A percentile compares a stretch with the other conserved stretches of the same genome.
phyloP scores from a whole-genome alignment of 2,888 invertebrate genomes.

The Cybosia mesomella region DNA sequence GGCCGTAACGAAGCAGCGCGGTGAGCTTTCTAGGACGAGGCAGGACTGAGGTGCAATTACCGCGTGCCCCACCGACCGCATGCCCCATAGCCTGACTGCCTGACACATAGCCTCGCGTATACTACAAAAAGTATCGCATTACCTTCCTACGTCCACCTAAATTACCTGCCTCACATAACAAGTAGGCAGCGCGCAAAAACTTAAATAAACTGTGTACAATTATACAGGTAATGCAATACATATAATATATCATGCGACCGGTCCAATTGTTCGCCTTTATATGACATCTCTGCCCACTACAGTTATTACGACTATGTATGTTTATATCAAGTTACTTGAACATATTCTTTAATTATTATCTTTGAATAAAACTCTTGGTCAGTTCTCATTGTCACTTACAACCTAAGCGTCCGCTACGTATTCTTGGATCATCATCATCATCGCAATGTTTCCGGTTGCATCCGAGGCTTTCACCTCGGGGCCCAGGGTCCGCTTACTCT shows the following conservation, averaged over 20 bases:
- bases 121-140: constrained; percentile 44
- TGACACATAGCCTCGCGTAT: constrained; percentile 39
- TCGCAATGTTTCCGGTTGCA: no score
- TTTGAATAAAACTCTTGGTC: background rate
- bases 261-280: constrained; percentile 46
- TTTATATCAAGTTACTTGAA: background rate
- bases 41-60: constrained; percentile 68
- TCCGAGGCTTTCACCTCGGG: no score
- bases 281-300: constrained; percentile 26
- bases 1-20: constrained; percentile 80
- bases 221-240: constrained; percentile 32
- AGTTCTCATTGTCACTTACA: background rate
- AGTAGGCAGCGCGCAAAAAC: constrained; percentile 47
- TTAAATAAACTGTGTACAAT: constrained; percentile 32
- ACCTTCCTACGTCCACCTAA: constrained; percentile 47
- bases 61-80: constrained; percentile 27
- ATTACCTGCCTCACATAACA: constrained; percentile 45
- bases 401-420: background rate
- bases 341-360: background rate
- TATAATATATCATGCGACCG: constrained; percentile 37
- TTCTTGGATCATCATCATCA: background rate
- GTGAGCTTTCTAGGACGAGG: constrained; percentile 83
- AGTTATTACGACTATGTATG: constrained; percentile 8
- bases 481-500: no score
- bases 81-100: constrained; percentile 33